phyloP scores from a whole-genome alignment of 2,888 invertebrate genomes.

The Drosophila glabriapex region DNA sequence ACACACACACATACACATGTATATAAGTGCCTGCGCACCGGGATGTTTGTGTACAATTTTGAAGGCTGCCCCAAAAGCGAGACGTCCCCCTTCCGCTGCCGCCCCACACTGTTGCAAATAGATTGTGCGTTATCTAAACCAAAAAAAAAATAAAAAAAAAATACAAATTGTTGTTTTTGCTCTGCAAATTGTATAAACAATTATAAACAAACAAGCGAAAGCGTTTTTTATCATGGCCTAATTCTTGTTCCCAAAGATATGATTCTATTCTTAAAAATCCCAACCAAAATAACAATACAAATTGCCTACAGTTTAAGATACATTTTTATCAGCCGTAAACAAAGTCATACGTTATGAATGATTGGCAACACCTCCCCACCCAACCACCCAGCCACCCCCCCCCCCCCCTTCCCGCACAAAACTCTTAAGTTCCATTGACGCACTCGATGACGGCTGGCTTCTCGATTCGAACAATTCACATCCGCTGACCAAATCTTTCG shows the following conservation, averaged over 20 bases:
- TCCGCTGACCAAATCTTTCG: conserved; percentile 36
- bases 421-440: conserved; percentile 39
- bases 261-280: conserved; percentile 46
- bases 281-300: conserved; percentile 38
- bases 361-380: conserved; percentile 3
- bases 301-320: conserved; percentile 31
- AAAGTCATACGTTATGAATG: conserved; percentile 62
- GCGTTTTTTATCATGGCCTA: conserved; percentile 75
- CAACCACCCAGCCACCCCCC: not conserved
- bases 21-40: conserved; percentile 16
- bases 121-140: conserved; percentile 65
- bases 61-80: conserved; percentile 51
- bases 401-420: not conserved
- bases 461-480: conserved; percentile 28
- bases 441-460: conserved; percentile 10
- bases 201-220: conserved; percentile 74
- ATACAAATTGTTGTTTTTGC: not conserved
- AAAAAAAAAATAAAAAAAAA: not conserved
- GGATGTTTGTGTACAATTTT: conserved; percentile 66
- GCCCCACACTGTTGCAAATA: conserved; percentile 35
- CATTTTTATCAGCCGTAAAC: conserved; percentile 50
- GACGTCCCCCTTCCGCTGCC: conserved; percentile 1
- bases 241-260: conserved; percentile 62
- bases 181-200: conserved; percentile 76
- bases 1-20: too few species aligned